A percentile compares a stretch with the other conserved stretches of the same genome.
Evolutionary conservation across 2,888 invertebrate species (phyloP).

Genomic region (Acanthopleura granulata): DNA sequence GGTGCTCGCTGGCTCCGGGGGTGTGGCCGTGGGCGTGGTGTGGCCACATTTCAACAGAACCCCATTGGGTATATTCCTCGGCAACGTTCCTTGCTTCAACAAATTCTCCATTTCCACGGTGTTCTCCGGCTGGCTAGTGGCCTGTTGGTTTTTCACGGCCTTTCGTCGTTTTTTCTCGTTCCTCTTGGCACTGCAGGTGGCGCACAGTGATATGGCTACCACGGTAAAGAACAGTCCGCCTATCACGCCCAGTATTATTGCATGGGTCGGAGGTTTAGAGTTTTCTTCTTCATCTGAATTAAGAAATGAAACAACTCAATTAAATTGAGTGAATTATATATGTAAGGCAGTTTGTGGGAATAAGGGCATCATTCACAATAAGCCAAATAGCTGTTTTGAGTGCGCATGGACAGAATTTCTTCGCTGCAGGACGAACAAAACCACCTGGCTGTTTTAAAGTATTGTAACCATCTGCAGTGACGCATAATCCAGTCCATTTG

Average conservation of each 20-base stretch:
- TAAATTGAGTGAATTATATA: no score
- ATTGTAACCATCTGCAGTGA: no score
- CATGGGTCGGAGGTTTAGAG: conserved; percentile 38
- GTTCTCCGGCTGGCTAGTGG: conserved; percentile 13
- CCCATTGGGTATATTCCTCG: conserved; percentile 3
- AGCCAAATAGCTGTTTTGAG: no score
- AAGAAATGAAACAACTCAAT: not conserved
- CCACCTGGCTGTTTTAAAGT: no score
- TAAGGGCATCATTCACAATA: no score
- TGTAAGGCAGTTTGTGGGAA: no score
- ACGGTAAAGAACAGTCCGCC: conserved; percentile 56
- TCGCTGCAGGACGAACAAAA: no score
- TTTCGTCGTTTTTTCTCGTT: conserved; percentile 37
- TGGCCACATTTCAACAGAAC: conserved; percentile 9
- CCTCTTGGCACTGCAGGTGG: conserved; percentile 47
- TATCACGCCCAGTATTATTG: conserved; percentile 57
- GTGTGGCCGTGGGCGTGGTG: conserved; percentile 3
- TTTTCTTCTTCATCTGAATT: not conserved
- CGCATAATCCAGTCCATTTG: no score
- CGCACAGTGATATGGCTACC: conserved; percentile 47
- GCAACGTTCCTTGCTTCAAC: conserved; percentile 10
- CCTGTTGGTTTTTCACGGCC: conserved; percentile 32
- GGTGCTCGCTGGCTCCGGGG: conserved; percentile 8
- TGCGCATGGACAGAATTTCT: no score
- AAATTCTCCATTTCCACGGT: conserved; percentile 13